phyloP scores from a whole-genome alignment of 2,113 vertebrate genomes.

The Antigone vipio region DNA sequence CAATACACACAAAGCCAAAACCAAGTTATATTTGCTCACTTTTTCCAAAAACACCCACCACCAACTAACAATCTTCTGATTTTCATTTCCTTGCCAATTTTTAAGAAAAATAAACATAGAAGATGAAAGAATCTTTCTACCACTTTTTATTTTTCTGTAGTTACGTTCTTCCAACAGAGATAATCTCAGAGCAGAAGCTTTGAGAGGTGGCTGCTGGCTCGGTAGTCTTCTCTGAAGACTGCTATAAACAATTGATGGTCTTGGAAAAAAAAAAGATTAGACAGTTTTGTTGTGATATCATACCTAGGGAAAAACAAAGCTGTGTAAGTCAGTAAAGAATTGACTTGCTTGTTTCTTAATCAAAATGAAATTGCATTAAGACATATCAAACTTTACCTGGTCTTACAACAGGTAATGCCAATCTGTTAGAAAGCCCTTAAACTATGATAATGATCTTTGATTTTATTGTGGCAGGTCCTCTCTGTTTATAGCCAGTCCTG shows the following conservation, averaged over 20 bases:
- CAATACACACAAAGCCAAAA: background rate
- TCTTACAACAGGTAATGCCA: background rate
- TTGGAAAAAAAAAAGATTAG: background rate
- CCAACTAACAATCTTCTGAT: background rate
- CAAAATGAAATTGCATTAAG: background rate
- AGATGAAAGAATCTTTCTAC: background rate
- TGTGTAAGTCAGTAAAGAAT: background rate
- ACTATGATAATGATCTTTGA: background rate
- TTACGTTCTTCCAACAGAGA: background rate
- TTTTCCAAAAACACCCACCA: background rate
- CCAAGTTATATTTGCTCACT: background rate
- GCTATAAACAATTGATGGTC: background rate
- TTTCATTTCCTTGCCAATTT: background rate
- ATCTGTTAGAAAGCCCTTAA: background rate
- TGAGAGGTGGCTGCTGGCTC: background rate
- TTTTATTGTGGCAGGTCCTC: background rate
- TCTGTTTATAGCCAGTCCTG: background rate
- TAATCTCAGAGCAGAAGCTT: background rate
- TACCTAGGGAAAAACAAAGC: background rate
- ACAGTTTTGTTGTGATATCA: background rate
- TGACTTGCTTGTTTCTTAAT: background rate
- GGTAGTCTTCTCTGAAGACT: background rate
- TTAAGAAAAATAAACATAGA: slow-evolving; percentile 19
- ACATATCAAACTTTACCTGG: background rate
- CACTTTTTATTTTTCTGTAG: background rate